These are phyloP conservation scores for Gnathonemus longibarbis DNA, from an alignment of 2,113 vertebrate species.

Conservation along the genomic window DNA sequence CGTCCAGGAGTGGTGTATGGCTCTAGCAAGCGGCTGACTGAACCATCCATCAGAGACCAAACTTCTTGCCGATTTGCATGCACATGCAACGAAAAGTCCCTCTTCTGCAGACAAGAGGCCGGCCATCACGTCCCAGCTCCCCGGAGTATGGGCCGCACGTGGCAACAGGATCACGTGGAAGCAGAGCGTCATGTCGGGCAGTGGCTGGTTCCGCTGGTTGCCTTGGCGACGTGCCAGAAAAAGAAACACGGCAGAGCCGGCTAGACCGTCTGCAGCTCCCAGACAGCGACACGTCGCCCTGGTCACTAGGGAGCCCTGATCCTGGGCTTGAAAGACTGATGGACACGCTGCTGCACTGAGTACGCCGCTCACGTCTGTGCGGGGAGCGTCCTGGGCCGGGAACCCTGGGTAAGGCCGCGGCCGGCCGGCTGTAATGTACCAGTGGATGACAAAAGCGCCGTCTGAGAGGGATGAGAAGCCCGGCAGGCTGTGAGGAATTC, in stretches of 20 bases:
- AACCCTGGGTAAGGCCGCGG: background rate
- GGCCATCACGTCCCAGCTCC: background rate
- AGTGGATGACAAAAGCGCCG: background rate
- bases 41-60: background rate
- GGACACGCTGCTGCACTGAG: background rate
- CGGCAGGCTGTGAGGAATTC: background rate
- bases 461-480: background rate
- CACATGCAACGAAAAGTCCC: background rate
- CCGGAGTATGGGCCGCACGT: background rate
- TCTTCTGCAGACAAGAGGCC: background rate
- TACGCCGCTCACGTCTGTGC: background rate
- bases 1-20: background rate
- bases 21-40: background rate
- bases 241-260: background rate
- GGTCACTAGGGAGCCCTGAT: background rate
- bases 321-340: background rate
- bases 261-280: background rate
- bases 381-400: background rate
- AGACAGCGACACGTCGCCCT: background rate
- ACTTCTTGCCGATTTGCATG: background rate
- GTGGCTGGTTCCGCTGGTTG: background rate
- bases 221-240: background rate
- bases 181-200: background rate
- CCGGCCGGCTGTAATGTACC: background rate
- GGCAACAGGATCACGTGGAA: background rate